Evolutionary conservation across 2,113 vertebrate species (phyloP).

Genomic region (Heterotilapia buettikoferi): DNA sequence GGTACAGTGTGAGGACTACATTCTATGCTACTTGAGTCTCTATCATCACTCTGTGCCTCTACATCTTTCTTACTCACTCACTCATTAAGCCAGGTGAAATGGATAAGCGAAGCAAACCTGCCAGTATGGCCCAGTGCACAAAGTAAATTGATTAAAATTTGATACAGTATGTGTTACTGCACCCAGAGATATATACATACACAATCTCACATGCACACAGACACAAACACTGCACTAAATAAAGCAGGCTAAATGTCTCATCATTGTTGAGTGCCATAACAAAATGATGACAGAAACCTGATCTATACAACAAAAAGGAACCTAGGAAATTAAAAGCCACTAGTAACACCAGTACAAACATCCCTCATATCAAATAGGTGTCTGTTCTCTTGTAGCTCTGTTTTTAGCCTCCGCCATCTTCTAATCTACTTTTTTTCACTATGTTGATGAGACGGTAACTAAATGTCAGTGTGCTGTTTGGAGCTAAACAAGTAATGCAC

Average conservation of each 20-base stretch:
- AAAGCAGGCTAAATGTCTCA: not conserved
- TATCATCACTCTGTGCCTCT: not conserved
- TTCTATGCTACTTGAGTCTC: too few species aligned
- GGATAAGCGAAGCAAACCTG: constrained; percentile 8
- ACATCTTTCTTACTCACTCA: not conserved
- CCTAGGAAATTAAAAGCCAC: not conserved
- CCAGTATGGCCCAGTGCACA: not conserved
- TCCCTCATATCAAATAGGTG: not conserved
- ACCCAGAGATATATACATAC: not conserved
- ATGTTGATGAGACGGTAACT: not conserved
- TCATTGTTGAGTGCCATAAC: not conserved
- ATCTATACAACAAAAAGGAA: not conserved
- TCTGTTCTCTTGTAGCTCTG: not conserved
- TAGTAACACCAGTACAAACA: not conserved
- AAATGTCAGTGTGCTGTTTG: too few species aligned
- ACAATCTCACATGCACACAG: not conserved
- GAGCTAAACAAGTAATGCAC: too few species aligned
- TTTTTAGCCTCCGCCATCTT: not conserved
- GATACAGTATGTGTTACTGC: not conserved
- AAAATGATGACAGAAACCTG: not conserved
- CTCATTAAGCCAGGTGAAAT: not conserved
- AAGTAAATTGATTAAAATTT: constrained; percentile 16
- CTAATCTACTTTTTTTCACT: not conserved
- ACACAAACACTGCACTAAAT: not conserved
- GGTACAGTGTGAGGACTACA: not conserved